Percentiles rank a stretch among this genome's conserved stretches.
phyloP scores from a whole-genome alignment of 2,888 invertebrate species.

The Himalopsyche tibetana region DNA sequence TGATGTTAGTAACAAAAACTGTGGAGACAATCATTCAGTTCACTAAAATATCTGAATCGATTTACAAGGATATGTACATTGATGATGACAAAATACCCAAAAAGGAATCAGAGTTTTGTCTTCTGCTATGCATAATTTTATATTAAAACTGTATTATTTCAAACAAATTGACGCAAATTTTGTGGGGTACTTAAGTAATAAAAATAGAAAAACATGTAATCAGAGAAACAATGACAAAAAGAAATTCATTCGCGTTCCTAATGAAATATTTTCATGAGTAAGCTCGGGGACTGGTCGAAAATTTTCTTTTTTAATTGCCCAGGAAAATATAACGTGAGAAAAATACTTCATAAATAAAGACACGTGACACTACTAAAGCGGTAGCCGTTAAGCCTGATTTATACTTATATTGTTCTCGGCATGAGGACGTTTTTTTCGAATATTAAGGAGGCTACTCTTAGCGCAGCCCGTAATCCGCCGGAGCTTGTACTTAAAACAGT shows the following conservation, averaged over 20 bases:
- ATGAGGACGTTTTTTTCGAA: constrained; percentile 60
- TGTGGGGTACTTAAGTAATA: neutral
- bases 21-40: too few relatives aligned
- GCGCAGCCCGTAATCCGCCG: constrained; percentile 56
- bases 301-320: constrained; percentile 63
- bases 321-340: constrained; percentile 59
- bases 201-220: neutral
- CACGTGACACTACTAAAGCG: constrained; percentile 63
- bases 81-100: too few relatives aligned
- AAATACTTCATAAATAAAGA: constrained; percentile 66
- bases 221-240: constrained; percentile 8
- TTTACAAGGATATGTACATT: too few relatives aligned
- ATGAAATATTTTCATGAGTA: constrained; percentile 22
- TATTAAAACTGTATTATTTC: too few relatives aligned
- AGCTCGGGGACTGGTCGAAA: constrained; percentile 52
- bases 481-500: constrained; percentile 58
- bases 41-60: too few relatives aligned
- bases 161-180: too few relatives aligned
- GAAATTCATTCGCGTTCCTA: constrained; percentile 13
- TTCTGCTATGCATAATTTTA: too few relatives aligned
- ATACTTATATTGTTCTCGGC: constrained; percentile 64
- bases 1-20: too few relatives aligned
- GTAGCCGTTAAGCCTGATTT: constrained; percentile 65
- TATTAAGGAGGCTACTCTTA: constrained; percentile 65
- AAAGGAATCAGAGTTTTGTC: too few relatives aligned